Base-by-base conservation (phyloP, 2,888 invertebrate genomes). In the Furcula furcula region DNA sequence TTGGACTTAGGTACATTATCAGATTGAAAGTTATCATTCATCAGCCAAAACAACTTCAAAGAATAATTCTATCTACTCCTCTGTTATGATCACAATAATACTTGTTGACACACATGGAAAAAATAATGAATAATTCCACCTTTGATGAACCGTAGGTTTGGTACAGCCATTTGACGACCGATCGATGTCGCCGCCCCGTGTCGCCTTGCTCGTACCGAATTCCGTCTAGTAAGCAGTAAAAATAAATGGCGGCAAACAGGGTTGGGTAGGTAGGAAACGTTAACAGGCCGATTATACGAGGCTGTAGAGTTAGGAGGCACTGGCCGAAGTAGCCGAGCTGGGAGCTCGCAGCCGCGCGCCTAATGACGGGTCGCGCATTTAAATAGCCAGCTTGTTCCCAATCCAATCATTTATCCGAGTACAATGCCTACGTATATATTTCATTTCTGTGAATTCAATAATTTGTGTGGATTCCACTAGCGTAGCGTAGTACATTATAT, bases 341-440 rank as follows among this genome's bases (percentile, higher is more conserved):
- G 66, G 64, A 59, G 60, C 63, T 52, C 59, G 65, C 54, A 58
- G 46, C 64, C 58, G 65, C 69, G 65, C 62, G 61, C 74, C 77
- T 85, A 83, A 86, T 87, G 83, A 83, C 76, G 80, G 80, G 77
- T 74, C 76, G 73, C 76, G 72, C 79, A 87, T 86, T 86, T 80
- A 85, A 84, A 87, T 83, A 74, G 75, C 76, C 76, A 75, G 66
- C 65, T 79, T 39, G 40, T 47, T 77, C 66, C 65, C 59, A 56
- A 68, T 5, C 64, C 70, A 65, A 79, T 76, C 74, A 69, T 54
- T 58, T 74, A 70, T 73, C 50, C 61, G 58, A 61, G 65, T 44
- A 42, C 22, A 61, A 65, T 44, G 40, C 12, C 22, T 23, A 23
- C 38, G 37, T 35, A 65, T 66, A 71, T 69, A 67, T 68, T 69